phyloP scores from a whole-genome alignment of 2,113 vertebrate species.

The Bufo gargarizans region DNA sequence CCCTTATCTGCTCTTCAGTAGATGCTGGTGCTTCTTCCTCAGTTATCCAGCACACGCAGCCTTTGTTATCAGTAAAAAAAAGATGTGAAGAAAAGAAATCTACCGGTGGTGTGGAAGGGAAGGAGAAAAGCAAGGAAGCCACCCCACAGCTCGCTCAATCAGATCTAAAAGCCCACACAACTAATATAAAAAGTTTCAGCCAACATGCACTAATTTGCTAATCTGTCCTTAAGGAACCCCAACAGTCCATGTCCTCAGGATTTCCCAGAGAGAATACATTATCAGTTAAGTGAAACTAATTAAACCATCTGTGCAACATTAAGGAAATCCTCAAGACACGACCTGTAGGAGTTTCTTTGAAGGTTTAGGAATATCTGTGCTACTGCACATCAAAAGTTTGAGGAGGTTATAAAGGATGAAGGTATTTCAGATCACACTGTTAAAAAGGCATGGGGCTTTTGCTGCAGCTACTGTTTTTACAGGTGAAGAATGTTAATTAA shows the following conservation, averaged over 20 bases:
- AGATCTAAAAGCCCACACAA: neutral
- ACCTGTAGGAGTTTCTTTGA: neutral
- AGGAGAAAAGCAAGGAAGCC: neutral
- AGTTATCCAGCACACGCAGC: neutral
- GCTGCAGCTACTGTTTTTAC: no score
- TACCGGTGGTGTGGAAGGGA: neutral
- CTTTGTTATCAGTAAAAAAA: conserved; percentile 6
- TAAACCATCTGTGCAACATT: neutral
- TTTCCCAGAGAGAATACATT: neutral
- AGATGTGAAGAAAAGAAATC: conserved; percentile 6
- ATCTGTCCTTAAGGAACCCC: neutral
- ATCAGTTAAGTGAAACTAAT: neutral
- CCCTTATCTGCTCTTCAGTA: conserved; percentile 3
- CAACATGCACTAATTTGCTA: neutral
- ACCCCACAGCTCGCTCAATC: neutral
- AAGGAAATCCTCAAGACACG: neutral
- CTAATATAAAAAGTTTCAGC: neutral
- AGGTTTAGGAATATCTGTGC: neutral
- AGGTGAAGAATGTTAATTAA: no score
- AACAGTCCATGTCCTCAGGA: neutral
- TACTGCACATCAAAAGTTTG: neutral
- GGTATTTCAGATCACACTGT: no score
- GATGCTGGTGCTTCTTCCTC: neutral
- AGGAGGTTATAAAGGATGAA: neutral
- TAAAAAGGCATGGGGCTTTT: no score